Percentiles rank a stretch among this genome's conserved stretches.
These are phyloP conservation scores for Mastacembelus armatus DNA, from an alignment of 2,797 vertebrate genomes.

Conservation along the genomic window DNA sequence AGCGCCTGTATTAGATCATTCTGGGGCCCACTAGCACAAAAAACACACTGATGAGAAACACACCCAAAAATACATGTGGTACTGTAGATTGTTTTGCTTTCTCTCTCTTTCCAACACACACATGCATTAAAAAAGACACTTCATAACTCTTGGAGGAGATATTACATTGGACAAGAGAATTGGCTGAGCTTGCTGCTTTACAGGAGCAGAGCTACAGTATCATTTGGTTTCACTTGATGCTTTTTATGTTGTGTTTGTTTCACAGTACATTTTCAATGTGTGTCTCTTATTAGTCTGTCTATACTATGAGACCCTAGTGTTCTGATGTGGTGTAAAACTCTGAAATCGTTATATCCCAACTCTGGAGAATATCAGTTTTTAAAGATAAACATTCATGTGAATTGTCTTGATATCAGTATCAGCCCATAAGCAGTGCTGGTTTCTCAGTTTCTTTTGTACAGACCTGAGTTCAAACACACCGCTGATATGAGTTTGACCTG, in stretches of 20 bases:
- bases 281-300: slow-evolving; percentile 16
- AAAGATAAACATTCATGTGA: not conserved
- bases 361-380: slow-evolving; percentile 7
- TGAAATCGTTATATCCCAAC: not conserved
- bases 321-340: slow-evolving; percentile 27
- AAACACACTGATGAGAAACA: slow-evolving; percentile 58
- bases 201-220: slow-evolving; percentile 9
- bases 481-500: slow-evolving; percentile 68
- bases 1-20: slow-evolving; percentile 71
- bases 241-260: slow-evolving; percentile 38
- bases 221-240: slow-evolving; percentile 24
- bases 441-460: slow-evolving; percentile 31
- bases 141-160: slow-evolving; percentile 16
- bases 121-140: not conserved
- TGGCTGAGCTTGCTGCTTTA: slow-evolving; percentile 8
- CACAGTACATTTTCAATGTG: slow-evolving; percentile 7
- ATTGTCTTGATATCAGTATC: slow-evolving; percentile 7
- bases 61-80: slow-evolving; percentile 4
- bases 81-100: slow-evolving; percentile 26
- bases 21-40: slow-evolving; percentile 53
- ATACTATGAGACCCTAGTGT: slow-evolving; percentile 8
- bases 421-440: not conserved
- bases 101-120: slow-evolving; percentile 17
- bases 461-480: slow-evolving; percentile 55
- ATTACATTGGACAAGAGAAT: slow-evolving; percentile 10